Base-by-base conservation (phyloP, 2,113 vertebrate species). In the Aix galericulata region DNA sequence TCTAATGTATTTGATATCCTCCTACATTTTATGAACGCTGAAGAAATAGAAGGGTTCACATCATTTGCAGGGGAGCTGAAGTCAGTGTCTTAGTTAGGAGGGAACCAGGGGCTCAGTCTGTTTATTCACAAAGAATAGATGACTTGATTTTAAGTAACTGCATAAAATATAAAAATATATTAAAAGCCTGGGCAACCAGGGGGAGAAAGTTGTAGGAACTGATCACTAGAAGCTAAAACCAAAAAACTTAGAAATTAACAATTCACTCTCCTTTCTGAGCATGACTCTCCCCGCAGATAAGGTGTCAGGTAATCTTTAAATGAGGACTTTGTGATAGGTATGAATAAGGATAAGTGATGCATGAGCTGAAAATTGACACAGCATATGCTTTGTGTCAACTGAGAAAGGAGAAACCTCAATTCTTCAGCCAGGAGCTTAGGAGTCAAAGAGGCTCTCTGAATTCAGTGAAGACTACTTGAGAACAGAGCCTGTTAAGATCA, bases 401-500 rank as follows among this genome's bases (percentile, higher is more conserved):
- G 50, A 77, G 68, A 93, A 90, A 69, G 46, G 29, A 5, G 59
- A 75, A 81, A 22, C 56, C 46, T 18, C 46, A 58, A 32, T 56
- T 18, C 42, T 86, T 75, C 69, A 78, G 13, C 29, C 62, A 60
- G 52, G 60, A 84, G 52, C 42, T 42, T 1, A 32, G 58, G 58
- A 79, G 38, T 59, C 69, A 56, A 32, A 74, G 60, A 29, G 63
- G 27, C 25, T 82, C 86, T 93, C 80, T 95, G 86, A 84, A 83
- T 52, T 86, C 42, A 31, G 42, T 64, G 89, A 48, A 79, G 34
- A 52, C 77, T 92, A 69, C 73, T 26, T 93, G 66, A 94, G 83
- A 91, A 76, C 34, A 75, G 69, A 81, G 17, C 0, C 29, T 86
- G 94, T 81, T 97, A 84, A 95, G 90, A 86, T 84, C 64, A 34